Evolutionary conservation across 2,797 vertebrate genomes (phyloP).

Genomic region (Hephaestus fuliginosus): DNA sequence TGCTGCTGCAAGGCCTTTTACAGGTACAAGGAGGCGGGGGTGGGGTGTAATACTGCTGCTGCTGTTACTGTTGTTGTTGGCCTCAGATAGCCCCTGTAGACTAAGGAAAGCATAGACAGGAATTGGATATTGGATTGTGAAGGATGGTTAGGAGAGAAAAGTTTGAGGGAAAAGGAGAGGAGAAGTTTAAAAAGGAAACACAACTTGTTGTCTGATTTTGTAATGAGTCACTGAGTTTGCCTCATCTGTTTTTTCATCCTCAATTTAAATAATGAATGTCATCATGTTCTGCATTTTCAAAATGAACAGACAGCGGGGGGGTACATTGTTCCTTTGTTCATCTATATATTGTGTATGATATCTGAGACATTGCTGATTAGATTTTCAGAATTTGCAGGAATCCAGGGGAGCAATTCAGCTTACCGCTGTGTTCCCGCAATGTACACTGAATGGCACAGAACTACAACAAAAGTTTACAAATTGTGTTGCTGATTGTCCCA

Average conservation of each 20-base stretch:
- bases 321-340: not conserved
- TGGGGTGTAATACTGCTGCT: slow-evolving; percentile 18
- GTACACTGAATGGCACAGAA: not conserved
- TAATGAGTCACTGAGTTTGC: not conserved
- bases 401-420: slow-evolving; percentile 1
- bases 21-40: slow-evolving; percentile 31
- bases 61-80: slow-evolving; percentile 19
- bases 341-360: slow-evolving; percentile 6
- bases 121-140: not conserved
- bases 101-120: not conserved
- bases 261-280: slow-evolving; percentile 15
- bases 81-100: slow-evolving; percentile 29
- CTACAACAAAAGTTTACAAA: not conserved
- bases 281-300: slow-evolving; percentile 7
- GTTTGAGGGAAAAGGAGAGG: not conserved
- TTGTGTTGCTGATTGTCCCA: not conserved
- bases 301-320: not conserved
- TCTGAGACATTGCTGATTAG: slow-evolving; percentile 3
- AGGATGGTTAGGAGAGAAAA: not conserved
- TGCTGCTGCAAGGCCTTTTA: slow-evolving; percentile 55
- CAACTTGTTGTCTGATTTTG: not conserved
- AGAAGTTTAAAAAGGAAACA: not conserved
- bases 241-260: not conserved
- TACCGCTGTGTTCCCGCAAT: not conserved
- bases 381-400: not conserved